Base-by-base conservation (phyloP, 2,888 invertebrate genomes). In the Limenitis camilla region DNA sequence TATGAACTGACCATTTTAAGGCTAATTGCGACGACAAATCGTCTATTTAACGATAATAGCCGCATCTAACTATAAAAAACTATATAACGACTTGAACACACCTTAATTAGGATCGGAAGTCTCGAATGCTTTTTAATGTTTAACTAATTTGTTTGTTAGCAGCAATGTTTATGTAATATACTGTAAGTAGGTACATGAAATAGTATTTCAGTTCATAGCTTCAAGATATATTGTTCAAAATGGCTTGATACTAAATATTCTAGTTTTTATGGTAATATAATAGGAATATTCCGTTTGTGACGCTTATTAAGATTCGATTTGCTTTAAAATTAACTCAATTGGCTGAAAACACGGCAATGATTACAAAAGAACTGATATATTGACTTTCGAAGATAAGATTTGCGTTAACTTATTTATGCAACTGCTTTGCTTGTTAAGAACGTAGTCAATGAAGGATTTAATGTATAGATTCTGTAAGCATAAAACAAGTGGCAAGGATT, bases 101-200 rank as follows among this genome's bases (percentile, higher is more conserved):
- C 73, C 78, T 78, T 80, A 80, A 84, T 82, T 83, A 78, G 73
- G 68, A 75, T 78, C 76, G 81, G 80, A 82, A 78, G 79, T 78
- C 68, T 71, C 68, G 60, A 75, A 75, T 71, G 70, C 63, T 73
- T 70, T 76, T 76, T 78, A 80, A 82, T 77, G 80, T 74, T 71
- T 71, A 62, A 75, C 79, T 82, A 81, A 82, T 81, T 75, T 78
- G 78, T 80, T 78, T 76, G 72, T 75, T 73, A 41, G 56, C 56
- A 62, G 44, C 55, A 59, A 61, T 59, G 59, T 52, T 57, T 46
- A 56, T 59, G 45, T 53, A 54, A 48, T 42, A 43, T 33, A 35
- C 44, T 52, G 40, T 33, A 40, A 41, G 40, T 41, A n/a, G 36
- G 27, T 40, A 36, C 49, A 45, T 41, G 31, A 27, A 28, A 10